phyloP scores from a whole-genome alignment of 2,888 invertebrate genomes.

The Ophion obscuratus region DNA sequence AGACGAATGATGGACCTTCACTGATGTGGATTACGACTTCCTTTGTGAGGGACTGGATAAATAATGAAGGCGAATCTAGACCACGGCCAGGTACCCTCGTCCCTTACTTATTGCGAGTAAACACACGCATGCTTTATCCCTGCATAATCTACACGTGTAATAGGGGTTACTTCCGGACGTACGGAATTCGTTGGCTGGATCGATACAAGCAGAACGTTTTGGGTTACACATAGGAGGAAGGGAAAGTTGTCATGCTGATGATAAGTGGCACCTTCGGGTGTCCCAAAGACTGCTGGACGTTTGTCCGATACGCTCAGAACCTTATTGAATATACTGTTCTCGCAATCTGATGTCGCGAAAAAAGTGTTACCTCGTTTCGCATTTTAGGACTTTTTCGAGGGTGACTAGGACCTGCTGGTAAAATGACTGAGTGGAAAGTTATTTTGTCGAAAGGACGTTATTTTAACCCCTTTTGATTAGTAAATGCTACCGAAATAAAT shows the following conservation, averaged over 20 bases:
- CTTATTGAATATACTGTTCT: too few species aligned
- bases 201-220: constrained; percentile 50
- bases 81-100: background rate
- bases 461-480: too few species aligned
- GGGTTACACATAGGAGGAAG: constrained; percentile 23
- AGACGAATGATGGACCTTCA: background rate
- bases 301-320: background rate
- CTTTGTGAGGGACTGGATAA: constrained; percentile 9
- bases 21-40: background rate
- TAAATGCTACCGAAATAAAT: too few species aligned
- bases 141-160: constrained; percentile 23
- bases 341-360: background rate
- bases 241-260: constrained; percentile 51
- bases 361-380: background rate
- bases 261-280: constrained; percentile 41
- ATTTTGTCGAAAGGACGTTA: too few species aligned
- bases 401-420: too few species aligned
- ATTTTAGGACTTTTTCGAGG: too few species aligned
- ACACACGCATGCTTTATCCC: constrained; percentile 27
- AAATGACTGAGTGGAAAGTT: too few species aligned
- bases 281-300: constrained; percentile 39
- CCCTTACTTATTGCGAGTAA: constrained; percentile 1
- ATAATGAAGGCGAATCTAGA: constrained; percentile 1
- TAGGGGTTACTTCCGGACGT: constrained; percentile 42
- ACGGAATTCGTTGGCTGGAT: constrained; percentile 44